Conservation (phyloP, 1,140 invertebrate species). For the Caenorhabditis brenneri region DNA sequence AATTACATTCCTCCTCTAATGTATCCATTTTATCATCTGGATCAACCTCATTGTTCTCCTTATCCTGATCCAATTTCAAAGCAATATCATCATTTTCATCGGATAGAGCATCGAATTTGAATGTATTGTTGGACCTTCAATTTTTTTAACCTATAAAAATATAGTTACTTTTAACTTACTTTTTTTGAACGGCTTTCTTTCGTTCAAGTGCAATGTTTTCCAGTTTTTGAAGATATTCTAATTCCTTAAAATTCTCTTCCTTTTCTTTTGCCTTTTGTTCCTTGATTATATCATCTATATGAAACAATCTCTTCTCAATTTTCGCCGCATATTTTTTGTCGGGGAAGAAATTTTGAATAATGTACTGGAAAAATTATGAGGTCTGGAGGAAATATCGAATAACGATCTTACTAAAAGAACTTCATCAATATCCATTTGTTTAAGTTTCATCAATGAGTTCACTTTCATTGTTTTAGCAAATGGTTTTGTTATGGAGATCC, state of each 20-base stretch:
- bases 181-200: not conserved
- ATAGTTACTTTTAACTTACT: not conserved
- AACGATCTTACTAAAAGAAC: not conserved
- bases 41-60: not conserved
- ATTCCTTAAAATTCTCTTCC: not conserved
- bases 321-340: not conserved
- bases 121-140: not conserved
- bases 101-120: not conserved
- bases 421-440: not conserved
- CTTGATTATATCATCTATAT: not conserved
- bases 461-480: conserved; percentile 35
- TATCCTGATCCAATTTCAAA: not conserved
- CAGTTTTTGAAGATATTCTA: not conserved
- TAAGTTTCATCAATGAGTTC: conserved; percentile 12
- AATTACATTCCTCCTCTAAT: not conserved
- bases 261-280: not conserved
- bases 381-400: too few relatives aligned
- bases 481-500: conserved; percentile 10
- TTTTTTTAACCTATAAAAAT: not conserved
- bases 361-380: not conserved
- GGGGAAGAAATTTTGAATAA: not conserved
- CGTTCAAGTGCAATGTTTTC: not conserved
- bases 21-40: too few relatives aligned
- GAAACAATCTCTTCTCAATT: not conserved
- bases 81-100: not conserved